A percentile compares a stretch with the other conserved stretches of the same genome.
Conservation (phyloP, 1,140 invertebrate genomes). For the Periplaneta americana region DNA sequence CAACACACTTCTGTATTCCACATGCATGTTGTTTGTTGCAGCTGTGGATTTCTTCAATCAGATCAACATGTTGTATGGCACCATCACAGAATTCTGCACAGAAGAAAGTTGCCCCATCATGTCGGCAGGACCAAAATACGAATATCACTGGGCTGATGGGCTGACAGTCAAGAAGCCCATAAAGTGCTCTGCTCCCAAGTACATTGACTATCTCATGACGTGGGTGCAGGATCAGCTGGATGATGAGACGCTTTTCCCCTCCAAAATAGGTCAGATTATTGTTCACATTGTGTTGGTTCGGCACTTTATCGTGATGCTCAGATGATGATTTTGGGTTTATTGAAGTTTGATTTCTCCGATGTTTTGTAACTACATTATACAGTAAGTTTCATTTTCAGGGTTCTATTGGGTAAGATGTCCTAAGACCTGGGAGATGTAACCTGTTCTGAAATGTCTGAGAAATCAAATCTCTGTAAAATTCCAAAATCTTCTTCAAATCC, state of each 20-base stretch:
- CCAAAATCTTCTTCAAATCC: too few relatives aligned
- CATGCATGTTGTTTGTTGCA: constrained; percentile 43
- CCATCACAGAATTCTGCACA: constrained; percentile 98
- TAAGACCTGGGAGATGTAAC: too few relatives aligned
- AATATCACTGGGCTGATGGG: constrained; percentile 99
- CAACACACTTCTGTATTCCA: background rate
- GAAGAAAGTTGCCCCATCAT: constrained; percentile 97
- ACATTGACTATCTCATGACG: constrained; percentile 99
- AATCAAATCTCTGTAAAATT: too few relatives aligned
- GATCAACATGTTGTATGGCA: constrained; percentile 99
- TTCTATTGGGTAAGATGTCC: too few relatives aligned
- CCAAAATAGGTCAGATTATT: constrained; percentile 94
- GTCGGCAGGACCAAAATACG: constrained; percentile 97
- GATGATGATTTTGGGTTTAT: too few relatives aligned
- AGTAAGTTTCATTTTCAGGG: too few relatives aligned
- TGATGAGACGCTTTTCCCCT: constrained; percentile 97
- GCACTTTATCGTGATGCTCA: too few relatives aligned
- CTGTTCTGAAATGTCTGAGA: too few relatives aligned
- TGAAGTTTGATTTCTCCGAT: too few relatives aligned
- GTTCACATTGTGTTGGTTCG: too few relatives aligned
- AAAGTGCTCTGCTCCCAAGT: constrained; percentile 98
- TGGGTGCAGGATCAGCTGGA: constrained; percentile 99
- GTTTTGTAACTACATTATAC: too few relatives aligned
- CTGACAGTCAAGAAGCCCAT: constrained; percentile 98
- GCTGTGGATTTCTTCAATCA: constrained; percentile 99